phyloP scores from a whole-genome alignment of 2,113 vertebrate genomes.

The Sorex fumeus region DNA sequence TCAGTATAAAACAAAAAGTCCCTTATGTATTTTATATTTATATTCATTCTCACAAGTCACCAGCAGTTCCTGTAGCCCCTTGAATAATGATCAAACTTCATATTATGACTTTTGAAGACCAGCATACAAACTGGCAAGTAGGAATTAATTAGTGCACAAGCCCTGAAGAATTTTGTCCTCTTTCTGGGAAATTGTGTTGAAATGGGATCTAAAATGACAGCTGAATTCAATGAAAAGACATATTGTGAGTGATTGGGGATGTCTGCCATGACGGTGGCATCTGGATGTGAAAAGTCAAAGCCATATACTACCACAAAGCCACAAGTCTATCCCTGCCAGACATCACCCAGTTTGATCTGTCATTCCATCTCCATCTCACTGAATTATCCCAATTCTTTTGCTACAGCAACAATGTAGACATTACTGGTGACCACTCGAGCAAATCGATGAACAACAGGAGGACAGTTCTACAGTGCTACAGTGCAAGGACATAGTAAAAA shows the following conservation, averaged over 20 bases:
- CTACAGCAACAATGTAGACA: too few relatives aligned
- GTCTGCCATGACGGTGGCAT: conserved; percentile 38
- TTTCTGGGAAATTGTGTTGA: conserved; percentile 45
- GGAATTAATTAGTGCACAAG: conserved; percentile 26
- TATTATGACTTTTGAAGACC: conserved; percentile 5
- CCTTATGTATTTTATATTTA: not conserved
- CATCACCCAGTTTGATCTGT: not conserved
- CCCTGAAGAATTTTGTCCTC: conserved; percentile 52
- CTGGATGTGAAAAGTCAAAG: not conserved
- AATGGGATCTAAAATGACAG: conserved; percentile 65
- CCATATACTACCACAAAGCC: too few relatives aligned
- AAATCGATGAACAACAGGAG: too few relatives aligned
- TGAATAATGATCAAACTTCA: conserved; percentile 53
- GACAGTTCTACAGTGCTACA: too few relatives aligned
- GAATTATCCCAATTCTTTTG: not conserved
- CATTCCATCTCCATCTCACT: not conserved
- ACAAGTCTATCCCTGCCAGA: not conserved
- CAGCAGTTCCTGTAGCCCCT: not conserved
- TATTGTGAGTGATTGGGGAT: conserved; percentile 55
- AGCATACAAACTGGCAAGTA: not conserved
- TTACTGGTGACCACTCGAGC: too few relatives aligned
- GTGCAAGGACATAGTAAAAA: not conserved
- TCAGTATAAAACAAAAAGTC: not conserved
- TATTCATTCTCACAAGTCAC: conserved; percentile 24
- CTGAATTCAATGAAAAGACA: conserved; percentile 64